Evolutionary conservation across 2,888 invertebrate species (phyloP), one percentile per base, ranked within the genome.

Genomic region (Aphrophora alni): DNA sequence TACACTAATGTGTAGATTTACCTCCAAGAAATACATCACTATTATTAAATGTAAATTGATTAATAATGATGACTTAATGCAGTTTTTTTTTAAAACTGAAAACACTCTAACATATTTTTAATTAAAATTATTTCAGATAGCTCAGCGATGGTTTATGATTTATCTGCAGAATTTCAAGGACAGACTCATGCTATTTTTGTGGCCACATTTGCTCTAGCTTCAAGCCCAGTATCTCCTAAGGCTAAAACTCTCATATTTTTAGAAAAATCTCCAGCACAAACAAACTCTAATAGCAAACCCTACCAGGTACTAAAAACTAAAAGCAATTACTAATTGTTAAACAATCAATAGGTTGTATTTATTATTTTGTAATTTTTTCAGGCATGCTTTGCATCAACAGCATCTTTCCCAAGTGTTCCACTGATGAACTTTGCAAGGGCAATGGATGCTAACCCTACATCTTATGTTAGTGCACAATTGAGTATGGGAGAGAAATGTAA

Each of bases 161-260:
- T 92, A 0, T 90, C 90, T 51, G 86, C 92, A 21, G 88, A 90
- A 82, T 90, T 93, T 82, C 89, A 90, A 38, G 92, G 91, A 26
- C 87, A 89, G 68, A 89, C 89, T 84, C 89, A 89, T 82, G 88
- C 89, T 21, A 88, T 91, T 82, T 91, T 91, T 84, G 87, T 89
- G 0, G 84, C 91, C 2, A 92, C 92, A 7, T 87, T 89, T n/a
- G 92, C 92, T 21, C 84, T 89, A 26, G 91, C 90, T 28, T 86
- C 87, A 21, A 93, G 93, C 85, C 88, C 89, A 3, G 90, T 91
- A 1, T 91, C 92, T 85, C 87, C 89, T 5, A 92, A 91, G 85
- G 87, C 90, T 17, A 91, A 91, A 78, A 86, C 89, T 51, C 87
- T 91, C 17, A 76, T 91, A 38, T 91, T 90, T 86, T 89, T 88